Base-by-base conservation (phyloP, 2,888 invertebrate genomes). In the Orthosia gothica region DNA sequence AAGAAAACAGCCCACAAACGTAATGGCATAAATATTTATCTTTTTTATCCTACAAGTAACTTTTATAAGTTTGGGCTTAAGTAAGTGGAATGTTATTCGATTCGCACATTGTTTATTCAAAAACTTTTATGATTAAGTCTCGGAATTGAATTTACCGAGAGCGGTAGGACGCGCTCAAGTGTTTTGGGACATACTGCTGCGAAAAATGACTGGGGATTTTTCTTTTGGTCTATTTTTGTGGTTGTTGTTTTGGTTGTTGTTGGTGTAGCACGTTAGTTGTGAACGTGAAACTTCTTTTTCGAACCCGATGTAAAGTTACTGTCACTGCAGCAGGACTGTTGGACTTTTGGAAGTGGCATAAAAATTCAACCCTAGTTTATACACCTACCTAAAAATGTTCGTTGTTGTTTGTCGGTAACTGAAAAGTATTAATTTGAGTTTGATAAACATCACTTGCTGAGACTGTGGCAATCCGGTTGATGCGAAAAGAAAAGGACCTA, bases 81-180 rank as follows among this genome's bases (percentile, higher is more conserved):
- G 81, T 79, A 78, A 81, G 81, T 77, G 81, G 83, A 88, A 84
- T 85, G 81, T 79, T 70, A 77, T 87, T 79, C 85, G 81, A 85
- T 88, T 88, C 79, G 82, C 87, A 77, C 86, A 90, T 90, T 92
- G 91, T 91, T 91, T 92, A 91, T 92, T 91, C 90, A 91, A 87
- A 91, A 92, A 92, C 88, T 91, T 92, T 92, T 91, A 91, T 92
- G 90, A 92, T 92, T 92, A 91, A 92, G 89, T 89, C 89, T 77
- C 76, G 87, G 79, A 92, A 92, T 92, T 90, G 91, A 91, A 91
- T 91, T 86, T 88, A 74, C 81, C 70, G 73, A 81, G 82, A 79
- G 79, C 79, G 81, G 78, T 74, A 62, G 73, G 62, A 77, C 79
- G 71, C 73, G 70, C 74, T 77, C 74, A 74, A 87, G 83, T 84